Conservation (phyloP, 2,797 vertebrate species). For the Nyctibius grandis region DNA sequence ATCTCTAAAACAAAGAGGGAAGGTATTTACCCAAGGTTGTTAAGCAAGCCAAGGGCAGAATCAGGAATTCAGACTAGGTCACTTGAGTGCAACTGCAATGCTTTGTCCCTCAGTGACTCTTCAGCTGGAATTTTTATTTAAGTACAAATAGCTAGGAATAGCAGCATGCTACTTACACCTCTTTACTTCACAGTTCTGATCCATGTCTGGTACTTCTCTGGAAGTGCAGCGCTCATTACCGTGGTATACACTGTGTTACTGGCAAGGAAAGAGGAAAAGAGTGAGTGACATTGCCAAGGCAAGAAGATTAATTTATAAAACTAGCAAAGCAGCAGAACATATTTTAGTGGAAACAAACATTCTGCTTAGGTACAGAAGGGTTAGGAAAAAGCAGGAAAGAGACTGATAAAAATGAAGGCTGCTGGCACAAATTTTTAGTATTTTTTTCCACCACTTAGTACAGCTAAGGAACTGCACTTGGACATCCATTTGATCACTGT, state of each 20-base stretch:
- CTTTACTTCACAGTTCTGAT: conserved; percentile 51
- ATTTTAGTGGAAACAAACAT: neutral
- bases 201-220: conserved; percentile 67
- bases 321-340: neutral
- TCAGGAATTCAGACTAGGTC: neutral
- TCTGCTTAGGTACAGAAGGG: neutral
- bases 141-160: neutral
- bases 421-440: neutral
- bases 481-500: neutral
- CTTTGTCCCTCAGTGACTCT: neutral
- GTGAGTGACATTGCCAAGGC: neutral
- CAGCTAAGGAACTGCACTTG: neutral
- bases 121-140: neutral
- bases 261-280: neutral
- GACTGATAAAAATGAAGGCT: neutral
- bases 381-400: neutral
- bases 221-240: conserved; percentile 73
- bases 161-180: neutral
- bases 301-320: neutral
- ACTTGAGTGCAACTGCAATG: neutral
- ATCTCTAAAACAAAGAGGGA: neutral
- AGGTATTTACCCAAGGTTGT: neutral
- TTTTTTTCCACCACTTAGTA: neutral
- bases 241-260: conserved; percentile 78
- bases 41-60: neutral